Base-by-base conservation (phyloP, 2,113 vertebrate species). In the Neoarius graeffei region DNA sequence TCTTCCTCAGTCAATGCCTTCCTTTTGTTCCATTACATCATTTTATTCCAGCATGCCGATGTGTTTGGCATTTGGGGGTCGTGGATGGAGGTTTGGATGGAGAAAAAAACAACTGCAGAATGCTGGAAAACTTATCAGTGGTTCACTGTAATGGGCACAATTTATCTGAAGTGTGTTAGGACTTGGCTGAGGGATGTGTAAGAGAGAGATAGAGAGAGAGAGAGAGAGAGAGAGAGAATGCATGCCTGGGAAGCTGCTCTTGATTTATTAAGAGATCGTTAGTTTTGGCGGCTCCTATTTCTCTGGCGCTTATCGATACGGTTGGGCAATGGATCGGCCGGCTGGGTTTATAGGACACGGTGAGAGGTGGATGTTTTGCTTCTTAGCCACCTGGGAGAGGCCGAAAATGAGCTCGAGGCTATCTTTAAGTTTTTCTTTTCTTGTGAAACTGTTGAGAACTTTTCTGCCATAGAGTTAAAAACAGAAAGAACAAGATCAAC, bases 21-120 rank as follows among this genome's bases (percentile, higher is more conserved):
- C 81, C 94, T 95, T 96, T 95, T 94, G 95, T 94, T 92, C 93
- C 93, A 94, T 96, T 95, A 95, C 94, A 96, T 96, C 95, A 95
- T 92, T 92, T 93, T 87, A 88, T 93, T 92, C 48, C 25, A 64
- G 76, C 23, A 50, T 50, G 83, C 25, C 60, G 62, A 79, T 17
- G 54, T 25, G 27, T 13, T 84, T 62, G 27, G 64, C 35, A 89
- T 89, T n/a, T 64, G 14, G 76, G 50, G 60, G 35, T 66, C 35
- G 52, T n/a, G 54, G 56, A n/a, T 25, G 77, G 60, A 30, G 57
- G 9, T 84, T 56, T 7, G 62, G 15, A 7, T 56, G 90, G 83
- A 86, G 85, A 91, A 89, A 25, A 19, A 90, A 90, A 90, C 92
- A 91, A 93, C 91, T 92, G 92, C 92, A 91, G 92, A 89, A 91